A percentile compares a stretch with the other conserved stretches of the same genome.
Evolutionary conservation across 2,797 vertebrate species (phyloP).

Genomic region (Poecilia picta): DNA sequence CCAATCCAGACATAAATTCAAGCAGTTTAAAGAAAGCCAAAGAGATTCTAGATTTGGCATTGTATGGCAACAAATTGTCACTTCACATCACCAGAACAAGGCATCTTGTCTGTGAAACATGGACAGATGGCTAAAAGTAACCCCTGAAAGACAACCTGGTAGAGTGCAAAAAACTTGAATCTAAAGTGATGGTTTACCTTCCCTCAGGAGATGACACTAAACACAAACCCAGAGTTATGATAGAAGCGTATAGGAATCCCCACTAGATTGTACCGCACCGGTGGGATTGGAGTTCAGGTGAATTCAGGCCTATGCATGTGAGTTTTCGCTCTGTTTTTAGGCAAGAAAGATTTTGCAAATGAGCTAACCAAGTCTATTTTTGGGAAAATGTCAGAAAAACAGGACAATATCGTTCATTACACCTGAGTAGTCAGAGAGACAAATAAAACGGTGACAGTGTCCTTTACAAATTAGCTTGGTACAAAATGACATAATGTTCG

Average conservation of each 20-base stretch:
- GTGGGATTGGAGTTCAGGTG: neutral
- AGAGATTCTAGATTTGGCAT: neutral
- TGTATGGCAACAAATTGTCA: no score
- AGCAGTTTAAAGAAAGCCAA: neutral
- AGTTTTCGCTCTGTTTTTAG: neutral
- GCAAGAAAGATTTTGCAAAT: neutral
- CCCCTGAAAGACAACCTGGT: neutral
- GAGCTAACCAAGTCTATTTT: neutral
- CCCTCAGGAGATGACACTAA: neutral
- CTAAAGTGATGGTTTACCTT: neutral
- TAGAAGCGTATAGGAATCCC: neutral
- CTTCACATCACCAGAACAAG: no score
- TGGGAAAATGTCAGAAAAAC: neutral
- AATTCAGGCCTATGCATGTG: neutral
- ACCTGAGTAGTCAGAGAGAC: neutral
- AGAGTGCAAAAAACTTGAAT: neutral
- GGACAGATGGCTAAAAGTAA: neutral
- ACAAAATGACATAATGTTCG: neutral
- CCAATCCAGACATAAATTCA: neutral
- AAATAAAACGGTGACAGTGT: neutral
- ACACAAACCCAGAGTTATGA: neutral
- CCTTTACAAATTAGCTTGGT: neutral
- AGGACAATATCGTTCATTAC: neutral
- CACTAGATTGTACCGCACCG: neutral
- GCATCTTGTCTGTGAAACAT: no score